phyloP scores from a whole-genome alignment of 92 coral and sea anemone genomes.

The Porites cylindrica region DNA sequence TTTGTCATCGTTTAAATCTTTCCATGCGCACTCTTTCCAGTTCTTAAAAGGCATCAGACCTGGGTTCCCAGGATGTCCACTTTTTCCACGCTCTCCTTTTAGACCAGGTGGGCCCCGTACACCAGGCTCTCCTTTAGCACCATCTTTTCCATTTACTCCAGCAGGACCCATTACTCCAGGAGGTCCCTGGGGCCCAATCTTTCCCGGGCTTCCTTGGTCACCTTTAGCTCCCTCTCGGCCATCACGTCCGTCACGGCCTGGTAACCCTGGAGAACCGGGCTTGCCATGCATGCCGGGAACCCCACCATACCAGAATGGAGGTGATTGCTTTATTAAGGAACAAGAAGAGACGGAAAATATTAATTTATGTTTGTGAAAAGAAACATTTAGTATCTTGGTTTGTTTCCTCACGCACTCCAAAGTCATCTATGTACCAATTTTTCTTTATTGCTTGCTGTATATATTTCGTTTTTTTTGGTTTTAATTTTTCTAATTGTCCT shows the following conservation, averaged over 20 bases:
- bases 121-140: conserved; percentile 19
- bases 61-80: neutral
- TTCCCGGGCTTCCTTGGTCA: neutral
- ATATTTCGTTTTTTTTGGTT: no score
- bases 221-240: conserved; percentile 19
- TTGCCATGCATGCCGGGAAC: conserved; percentile 4
- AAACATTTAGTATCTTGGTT: no score
- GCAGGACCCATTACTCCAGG: neutral
- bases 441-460: no score
- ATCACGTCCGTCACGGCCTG: conserved; percentile 38
- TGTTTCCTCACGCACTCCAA: no score
- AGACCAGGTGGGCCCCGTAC: neutral
- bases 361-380: no score
- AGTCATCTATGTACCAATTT: no score
- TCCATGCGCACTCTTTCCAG: conserved; percentile 40
- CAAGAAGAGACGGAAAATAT: no score
- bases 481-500: no score
- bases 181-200: conserved; percentile 7
- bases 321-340: neutral
- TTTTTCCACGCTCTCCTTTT: neutral
- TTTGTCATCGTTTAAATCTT: neutral
- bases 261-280: neutral
- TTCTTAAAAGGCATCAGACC: conserved; percentile 5
- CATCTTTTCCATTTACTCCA: neutral
- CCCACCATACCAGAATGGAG: neutral